Conservation (phyloP, 2,888 invertebrate genomes). For the Anoplius nigerrimus region DNA sequence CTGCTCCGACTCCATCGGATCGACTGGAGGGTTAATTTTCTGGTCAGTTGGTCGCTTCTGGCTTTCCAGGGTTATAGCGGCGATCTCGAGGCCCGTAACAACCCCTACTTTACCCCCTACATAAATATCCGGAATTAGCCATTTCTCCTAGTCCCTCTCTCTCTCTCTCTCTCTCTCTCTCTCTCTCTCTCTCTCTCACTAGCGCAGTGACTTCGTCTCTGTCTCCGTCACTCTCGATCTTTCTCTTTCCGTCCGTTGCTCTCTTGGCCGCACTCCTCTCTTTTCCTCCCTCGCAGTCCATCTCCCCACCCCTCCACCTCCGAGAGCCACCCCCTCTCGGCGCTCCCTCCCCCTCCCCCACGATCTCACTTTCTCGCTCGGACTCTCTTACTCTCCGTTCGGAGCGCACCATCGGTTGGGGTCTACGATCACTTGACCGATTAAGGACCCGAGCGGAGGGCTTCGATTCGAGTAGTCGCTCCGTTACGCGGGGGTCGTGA, state of each 20-base stretch:
- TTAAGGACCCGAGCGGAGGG: slow-evolving; percentile 69
- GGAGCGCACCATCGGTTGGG: slow-evolving; percentile 55
- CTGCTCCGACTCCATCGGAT: slow-evolving; percentile 67
- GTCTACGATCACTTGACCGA: slow-evolving; percentile 75
- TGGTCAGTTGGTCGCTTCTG: slow-evolving; percentile 76
- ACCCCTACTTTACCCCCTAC: slow-evolving; percentile 73
- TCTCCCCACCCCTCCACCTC: slow-evolving; percentile 14
- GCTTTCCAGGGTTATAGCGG: slow-evolving; percentile 73
- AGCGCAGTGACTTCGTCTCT: neutral
- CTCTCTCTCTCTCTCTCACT: slow-evolving; percentile 8
- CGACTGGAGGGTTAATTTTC: slow-evolving; percentile 75
- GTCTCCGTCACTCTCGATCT: slow-evolving; percentile 26
- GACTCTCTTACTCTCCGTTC: slow-evolving; percentile 25
- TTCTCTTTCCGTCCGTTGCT: slow-evolving; percentile 16
- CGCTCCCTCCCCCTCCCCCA: slow-evolving; percentile 31
- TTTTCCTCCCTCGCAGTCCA: neutral
- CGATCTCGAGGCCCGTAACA: slow-evolving; percentile 74
- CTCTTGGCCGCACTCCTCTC: neutral
- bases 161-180: slow-evolving; percentile 34
- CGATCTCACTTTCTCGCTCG: slow-evolving; percentile 15
- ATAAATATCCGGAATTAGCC: slow-evolving; percentile 76
- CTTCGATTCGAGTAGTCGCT: slow-evolving; percentile 69
- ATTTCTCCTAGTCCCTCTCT: slow-evolving; percentile 70
- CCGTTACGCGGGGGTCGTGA: slow-evolving; percentile 68
- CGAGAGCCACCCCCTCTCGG: slow-evolving; percentile 28